phyloP scores from a whole-genome alignment of 2,797 vertebrate species.

The Gallirallus australis region DNA sequence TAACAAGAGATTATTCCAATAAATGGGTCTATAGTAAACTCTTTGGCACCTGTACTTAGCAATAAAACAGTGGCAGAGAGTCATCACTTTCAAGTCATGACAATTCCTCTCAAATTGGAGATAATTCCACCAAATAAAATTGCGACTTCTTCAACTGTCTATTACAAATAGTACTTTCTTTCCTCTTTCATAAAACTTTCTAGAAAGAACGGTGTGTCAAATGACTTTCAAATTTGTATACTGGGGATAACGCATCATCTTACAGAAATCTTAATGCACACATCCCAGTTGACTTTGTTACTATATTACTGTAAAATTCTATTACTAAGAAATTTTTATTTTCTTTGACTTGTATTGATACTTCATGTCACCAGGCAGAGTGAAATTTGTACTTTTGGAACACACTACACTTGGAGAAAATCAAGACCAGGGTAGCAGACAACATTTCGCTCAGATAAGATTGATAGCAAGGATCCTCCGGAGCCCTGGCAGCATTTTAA shows the following conservation, averaged over 20 bases:
- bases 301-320: neutral
- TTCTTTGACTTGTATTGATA: neutral
- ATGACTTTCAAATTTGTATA: neutral
- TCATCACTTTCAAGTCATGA: neutral
- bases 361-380: neutral
- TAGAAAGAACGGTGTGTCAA: neutral
- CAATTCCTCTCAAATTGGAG: neutral
- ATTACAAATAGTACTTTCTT: neutral
- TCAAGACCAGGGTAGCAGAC: neutral
- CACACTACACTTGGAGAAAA: neutral
- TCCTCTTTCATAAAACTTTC: neutral
- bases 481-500: conserved; percentile 1
- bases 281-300: neutral
- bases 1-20: neutral
- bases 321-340: neutral
- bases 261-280: neutral
- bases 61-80: neutral
- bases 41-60: neutral
- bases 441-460: neutral
- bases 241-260: neutral
- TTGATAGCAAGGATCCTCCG: neutral
- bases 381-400: neutral
- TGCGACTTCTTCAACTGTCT: neutral
- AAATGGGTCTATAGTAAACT: neutral
- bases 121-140: neutral